Evolutionary conservation across 2,888 invertebrate species (phyloP), one percentile per base, ranked within the genome.

Genomic region (Acanthosepion pharaonis): DNA sequence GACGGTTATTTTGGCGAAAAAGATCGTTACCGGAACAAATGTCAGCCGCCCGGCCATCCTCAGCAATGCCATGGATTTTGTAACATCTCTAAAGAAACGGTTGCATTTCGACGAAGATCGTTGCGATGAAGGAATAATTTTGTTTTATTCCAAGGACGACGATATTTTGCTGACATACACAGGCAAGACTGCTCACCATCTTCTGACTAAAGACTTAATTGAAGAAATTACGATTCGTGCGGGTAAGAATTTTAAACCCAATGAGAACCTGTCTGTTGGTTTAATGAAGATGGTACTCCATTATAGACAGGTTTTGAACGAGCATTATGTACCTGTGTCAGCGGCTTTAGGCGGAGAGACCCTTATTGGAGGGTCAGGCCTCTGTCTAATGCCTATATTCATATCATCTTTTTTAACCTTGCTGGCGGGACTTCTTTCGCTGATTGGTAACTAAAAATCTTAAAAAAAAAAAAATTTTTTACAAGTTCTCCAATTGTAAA

Each of bases 81-180:
- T 93, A 8, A 53, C 93, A 53, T 51, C 51, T 49, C 53, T 93
- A 18, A 53, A 93, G 51, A 28, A 49, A 93, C 93, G 53, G n/a
- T 28, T 49, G 51, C 33, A 28, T 0, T 93, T 93, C n/a, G 8
- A 51, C 0, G 93, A 93, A 93, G 93, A 93, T 5, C 93, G 93
- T 15, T 93, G 93, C 53, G 49, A 93, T 4, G 93, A 93, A 51
- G 93, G 93, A 51, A 49, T 93, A 48, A 93, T 93, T 51, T 28
- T 93, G 20, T 93, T 93, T 33, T 93, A 93, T 49, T 93, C 93
- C 2, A 48, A 53, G n/a, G 93, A 51, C 18, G 53, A 93, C 33
- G 49, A 93, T 28, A 93, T 53, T 53, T 93, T 93, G 5, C 53
- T 93, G n/a, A 93, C 93, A 6, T 93, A 93, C 53, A 93, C 51